A percentile compares a stretch with the other conserved stretches of the same genome.
Evolutionary conservation across 2,888 invertebrate species (phyloP).

Genomic region (Amiota mariae): DNA sequence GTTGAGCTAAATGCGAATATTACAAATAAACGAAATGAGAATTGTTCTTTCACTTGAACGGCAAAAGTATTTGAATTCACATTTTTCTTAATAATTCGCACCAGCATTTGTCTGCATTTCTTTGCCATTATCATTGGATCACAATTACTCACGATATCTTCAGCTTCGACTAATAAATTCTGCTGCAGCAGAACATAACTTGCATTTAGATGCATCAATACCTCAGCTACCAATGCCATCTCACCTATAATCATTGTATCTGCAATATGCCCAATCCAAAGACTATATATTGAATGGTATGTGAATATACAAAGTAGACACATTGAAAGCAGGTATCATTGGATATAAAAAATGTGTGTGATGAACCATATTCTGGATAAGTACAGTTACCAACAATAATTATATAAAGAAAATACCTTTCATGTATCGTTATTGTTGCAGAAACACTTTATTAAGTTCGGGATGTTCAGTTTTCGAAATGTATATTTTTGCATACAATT

Average conservation of each 20-base stretch:
- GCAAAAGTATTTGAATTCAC: neutral
- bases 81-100: conserved; percentile 12
- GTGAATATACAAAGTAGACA: conserved; percentile 47
- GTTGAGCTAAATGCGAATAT: neutral
- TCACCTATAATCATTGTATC: conserved; percentile 59
- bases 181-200: conserved; percentile 57
- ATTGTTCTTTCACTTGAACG: neutral
- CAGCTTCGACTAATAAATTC: conserved; percentile 42
- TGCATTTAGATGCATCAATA: conserved; percentile 60
- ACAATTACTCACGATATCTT: neutral
- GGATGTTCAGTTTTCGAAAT: conserved; percentile 53
- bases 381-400: no score
- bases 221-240: conserved; percentile 52
- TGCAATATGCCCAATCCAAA: conserved; percentile 51
- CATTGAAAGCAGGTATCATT: conserved; percentile 53
- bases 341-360: no score
- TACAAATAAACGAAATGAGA: conserved; percentile 1
- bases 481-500: conserved; percentile 57
- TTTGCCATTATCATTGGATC: neutral
- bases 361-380: no score
- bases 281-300: conserved; percentile 53
- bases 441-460: conserved; percentile 43
- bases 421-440: no score
- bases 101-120: neutral
- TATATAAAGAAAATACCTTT: no score